These are phyloP conservation scores for Limanda limanda DNA, from an alignment of 2,113 vertebrate species.

Conservation along the genomic window DNA sequence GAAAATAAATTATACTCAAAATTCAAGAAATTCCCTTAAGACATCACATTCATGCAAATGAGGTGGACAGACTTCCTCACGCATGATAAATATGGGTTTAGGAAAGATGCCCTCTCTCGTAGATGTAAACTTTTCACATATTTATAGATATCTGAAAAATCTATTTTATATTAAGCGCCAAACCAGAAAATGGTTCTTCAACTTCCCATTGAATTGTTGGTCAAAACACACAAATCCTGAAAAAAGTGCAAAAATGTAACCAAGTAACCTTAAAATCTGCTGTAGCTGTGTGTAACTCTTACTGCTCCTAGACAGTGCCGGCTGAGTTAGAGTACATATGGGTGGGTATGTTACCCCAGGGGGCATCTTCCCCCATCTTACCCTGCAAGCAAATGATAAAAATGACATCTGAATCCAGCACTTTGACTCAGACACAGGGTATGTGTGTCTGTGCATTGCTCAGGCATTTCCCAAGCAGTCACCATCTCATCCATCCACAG, in stretches of 20 bases:
- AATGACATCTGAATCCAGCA: not conserved
- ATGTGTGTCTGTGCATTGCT: not conserved
- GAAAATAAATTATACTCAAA: not conserved
- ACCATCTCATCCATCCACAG: constrained; percentile 52
- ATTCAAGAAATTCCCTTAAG: not conserved
- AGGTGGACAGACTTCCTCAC: no score
- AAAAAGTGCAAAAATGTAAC: not conserved
- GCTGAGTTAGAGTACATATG: not conserved
- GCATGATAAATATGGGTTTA: not conserved
- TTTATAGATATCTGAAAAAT: not conserved
- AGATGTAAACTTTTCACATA: not conserved
- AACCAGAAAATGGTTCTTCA: not conserved
- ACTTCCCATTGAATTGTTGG: no score
- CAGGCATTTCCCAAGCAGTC: constrained; percentile 23
- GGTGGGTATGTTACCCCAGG: not conserved
- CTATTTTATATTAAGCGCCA: no score
- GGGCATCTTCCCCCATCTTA: not conserved
- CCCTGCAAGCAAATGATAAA: not conserved
- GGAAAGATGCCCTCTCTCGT: not conserved
- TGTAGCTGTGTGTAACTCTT: not conserved
- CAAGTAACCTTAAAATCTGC: not conserved
- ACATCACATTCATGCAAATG: not conserved
- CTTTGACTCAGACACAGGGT: not conserved
- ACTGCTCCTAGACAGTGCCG: not conserved
- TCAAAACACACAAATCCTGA: no score